Evolutionary conservation across 2,888 invertebrate genomes (phyloP).

Genomic region (Heliconius ethilla): DNA sequence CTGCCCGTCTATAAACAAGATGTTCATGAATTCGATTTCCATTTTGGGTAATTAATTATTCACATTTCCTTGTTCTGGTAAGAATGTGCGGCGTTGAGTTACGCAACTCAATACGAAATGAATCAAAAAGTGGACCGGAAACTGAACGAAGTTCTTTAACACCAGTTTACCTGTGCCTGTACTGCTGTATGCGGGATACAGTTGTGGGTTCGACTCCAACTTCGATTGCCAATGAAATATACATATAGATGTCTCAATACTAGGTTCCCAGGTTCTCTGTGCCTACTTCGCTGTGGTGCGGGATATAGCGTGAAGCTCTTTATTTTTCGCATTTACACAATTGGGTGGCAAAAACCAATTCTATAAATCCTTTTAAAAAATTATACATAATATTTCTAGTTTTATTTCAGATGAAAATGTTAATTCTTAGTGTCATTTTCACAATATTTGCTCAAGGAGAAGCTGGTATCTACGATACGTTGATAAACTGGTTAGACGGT

Average conservation of each 20-base stretch:
- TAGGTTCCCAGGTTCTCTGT: too few species aligned
- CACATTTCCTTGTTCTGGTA: neutral
- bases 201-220: too few species aligned
- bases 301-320: too few species aligned
- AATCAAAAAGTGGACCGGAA: neutral
- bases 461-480: neutral
- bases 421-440: neutral
- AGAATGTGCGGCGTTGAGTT: neutral
- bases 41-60: neutral
- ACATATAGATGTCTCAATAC: too few species aligned
- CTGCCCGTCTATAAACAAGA: neutral
- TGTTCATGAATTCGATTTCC: neutral
- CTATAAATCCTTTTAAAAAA: neutral
- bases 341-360: neutral
- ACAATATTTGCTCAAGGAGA: neutral
- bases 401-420: conserved; percentile 11
- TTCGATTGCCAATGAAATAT: too few species aligned
- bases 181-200: too few species aligned
- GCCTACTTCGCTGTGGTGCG: too few species aligned
- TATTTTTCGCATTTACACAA: too few species aligned
- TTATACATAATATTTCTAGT: neutral
- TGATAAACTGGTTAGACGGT: neutral
- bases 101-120: neutral
- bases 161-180: too few species aligned
- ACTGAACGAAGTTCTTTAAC: neutral